Conservation (phyloP, 92 coral and sea anemone genomes). For the Pocillopora meandrina region DNA sequence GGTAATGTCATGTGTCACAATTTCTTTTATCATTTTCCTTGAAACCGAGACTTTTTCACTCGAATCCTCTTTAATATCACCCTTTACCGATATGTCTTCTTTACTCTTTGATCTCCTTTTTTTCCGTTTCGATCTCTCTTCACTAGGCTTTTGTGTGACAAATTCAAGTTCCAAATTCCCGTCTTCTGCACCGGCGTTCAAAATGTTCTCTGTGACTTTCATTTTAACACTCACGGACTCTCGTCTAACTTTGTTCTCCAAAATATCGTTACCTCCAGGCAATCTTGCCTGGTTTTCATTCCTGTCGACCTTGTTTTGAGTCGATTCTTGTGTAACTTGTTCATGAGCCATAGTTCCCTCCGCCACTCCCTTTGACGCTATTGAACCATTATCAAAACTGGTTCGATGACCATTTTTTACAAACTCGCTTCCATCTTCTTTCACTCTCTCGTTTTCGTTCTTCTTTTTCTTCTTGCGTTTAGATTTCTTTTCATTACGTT, state of each 20-base stretch:
- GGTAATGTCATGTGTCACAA: background rate
- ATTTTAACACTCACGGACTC: background rate
- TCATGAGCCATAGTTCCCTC: too few species aligned
- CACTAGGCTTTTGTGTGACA: background rate
- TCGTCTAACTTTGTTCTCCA: background rate
- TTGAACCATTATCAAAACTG: too few species aligned
- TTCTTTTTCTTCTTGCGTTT: too few species aligned
- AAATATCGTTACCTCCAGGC: background rate
- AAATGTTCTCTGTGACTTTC: background rate
- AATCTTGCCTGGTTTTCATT: background rate
- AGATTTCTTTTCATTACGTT: background rate
- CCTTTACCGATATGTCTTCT: background rate
- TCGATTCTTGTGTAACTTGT: too few species aligned
- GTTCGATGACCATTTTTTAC: too few species aligned
- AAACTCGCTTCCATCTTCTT: too few species aligned
- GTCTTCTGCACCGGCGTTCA: background rate
- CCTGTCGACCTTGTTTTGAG: too few species aligned
- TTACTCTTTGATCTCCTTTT: background rate
- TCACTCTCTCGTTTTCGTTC: too few species aligned
- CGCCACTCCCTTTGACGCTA: too few species aligned
- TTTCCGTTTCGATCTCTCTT: background rate
- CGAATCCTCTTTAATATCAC: background rate
- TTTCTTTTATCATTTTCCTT: background rate
- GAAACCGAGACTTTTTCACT: background rate
- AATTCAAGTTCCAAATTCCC: background rate